A percentile compares a stretch with the other conserved stretches of the same genome.
Evolutionary conservation across 2,888 invertebrate genomes (phyloP).

Genomic region (Vannuccia rotundouncinata): DNA sequence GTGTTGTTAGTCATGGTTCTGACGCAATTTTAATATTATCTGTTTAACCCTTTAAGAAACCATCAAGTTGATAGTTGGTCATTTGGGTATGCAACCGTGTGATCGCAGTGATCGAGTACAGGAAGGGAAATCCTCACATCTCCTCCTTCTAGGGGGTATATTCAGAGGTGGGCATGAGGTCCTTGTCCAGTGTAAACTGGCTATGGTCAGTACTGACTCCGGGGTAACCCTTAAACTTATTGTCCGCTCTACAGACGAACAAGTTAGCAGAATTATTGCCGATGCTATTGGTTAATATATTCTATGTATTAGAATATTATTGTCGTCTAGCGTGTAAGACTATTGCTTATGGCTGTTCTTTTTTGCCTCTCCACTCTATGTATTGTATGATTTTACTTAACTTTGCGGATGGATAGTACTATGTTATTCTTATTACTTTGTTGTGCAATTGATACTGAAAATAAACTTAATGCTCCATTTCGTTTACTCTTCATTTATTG

Average conservation of each 20-base stretch:
- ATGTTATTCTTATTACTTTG: neutral
- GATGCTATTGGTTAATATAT: constrained; percentile 52
- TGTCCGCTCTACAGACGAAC: constrained; percentile 75
- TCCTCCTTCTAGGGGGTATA: constrained; percentile 72
- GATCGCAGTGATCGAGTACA: constrained; percentile 75
- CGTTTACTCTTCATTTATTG: too few species aligned
- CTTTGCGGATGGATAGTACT: neutral
- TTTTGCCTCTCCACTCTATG: neutral
- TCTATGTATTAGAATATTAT: neutral
- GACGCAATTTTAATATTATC: neutral
- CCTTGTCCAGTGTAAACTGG: constrained; percentile 74
- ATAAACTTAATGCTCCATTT: too few species aligned
- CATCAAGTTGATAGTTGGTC: constrained; percentile 72
- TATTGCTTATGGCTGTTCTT: too few species aligned
- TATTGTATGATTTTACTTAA: neutral
- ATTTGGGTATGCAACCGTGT: constrained; percentile 75
- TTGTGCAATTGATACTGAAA: neutral
- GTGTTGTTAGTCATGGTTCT: too few species aligned
- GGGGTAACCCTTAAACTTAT: constrained; percentile 82
- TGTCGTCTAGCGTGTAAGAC: neutral
- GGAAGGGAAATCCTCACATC: constrained; percentile 74
- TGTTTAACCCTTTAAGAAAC: constrained; percentile 61
- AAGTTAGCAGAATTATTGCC: constrained; percentile 75
- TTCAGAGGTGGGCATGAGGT: constrained; percentile 86
- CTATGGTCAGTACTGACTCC: constrained; percentile 63